Evolutionary conservation across 2,888 invertebrate species (phyloP), one percentile per base, ranked within the genome.

Genomic region (Flexamia atlantica): DNA sequence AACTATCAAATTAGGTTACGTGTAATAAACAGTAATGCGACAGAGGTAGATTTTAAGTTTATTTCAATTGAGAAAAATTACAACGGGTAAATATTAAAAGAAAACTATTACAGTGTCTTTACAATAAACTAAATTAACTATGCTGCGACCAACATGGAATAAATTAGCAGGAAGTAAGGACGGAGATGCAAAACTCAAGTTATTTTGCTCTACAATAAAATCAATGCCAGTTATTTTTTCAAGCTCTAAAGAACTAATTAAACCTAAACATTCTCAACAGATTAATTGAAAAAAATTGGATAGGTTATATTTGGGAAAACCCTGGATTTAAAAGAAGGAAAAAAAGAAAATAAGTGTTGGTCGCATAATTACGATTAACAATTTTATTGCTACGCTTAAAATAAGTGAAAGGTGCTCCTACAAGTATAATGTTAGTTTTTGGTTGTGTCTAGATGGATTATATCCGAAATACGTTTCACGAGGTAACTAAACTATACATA

Each of bases 31-130:
- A 36, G 17, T 12, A 74, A 74, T 42, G 46, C 50, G n/a, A 79
- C 53, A 23, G 81, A 81, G 81, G 81, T 81, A 81, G 81, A 81
- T 81, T 81, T 81, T 23, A 80, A n/a, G 36, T 81, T 81, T 81
- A 64, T 76, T 81, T 60, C 60, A 53, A 53, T 30, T 74, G 42
- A 14, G 74, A 83, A 83, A 70, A 57, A 74, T 40, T 57, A 83
- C 50, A 74, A 82, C 30, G 64, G 50, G 50, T 53, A 68, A 53
- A 83, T 30, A 74, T 53, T 74, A 83, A 70, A 64, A 30, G 64
- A 82, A 82, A 68, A 80, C 57, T 80, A 80, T 57, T 80, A 53
- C 53, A 80, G 23, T 53, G 42, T 81, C 68, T 60, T 64, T 81
- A 64, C 60, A 81, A 23, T 64, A 81, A 42, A 76, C 74, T 76